Evolutionary conservation across 2,888 invertebrate species (phyloP).

Genomic region (Bellardia pandia): DNA sequence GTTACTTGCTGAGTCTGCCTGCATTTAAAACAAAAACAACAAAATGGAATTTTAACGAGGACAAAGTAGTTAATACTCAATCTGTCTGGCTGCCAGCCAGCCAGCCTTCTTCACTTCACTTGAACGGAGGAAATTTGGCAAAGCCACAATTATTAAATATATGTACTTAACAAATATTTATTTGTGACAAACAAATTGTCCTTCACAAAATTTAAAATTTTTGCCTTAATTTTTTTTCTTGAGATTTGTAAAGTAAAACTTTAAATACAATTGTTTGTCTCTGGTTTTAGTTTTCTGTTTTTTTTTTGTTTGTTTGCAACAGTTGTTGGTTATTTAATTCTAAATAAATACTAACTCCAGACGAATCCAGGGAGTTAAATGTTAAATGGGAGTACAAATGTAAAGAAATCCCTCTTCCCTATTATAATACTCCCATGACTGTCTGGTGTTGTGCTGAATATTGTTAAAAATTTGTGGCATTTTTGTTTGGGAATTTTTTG

Average conservation of each 20-base stretch:
- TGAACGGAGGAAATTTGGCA: constrained; percentile 17
- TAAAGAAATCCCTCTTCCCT: constrained; percentile 32
- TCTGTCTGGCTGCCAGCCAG: constrained; percentile 51
- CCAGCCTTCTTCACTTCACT: background rate
- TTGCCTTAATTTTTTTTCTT: background rate
- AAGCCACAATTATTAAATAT: constrained; percentile 50
- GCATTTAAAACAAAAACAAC: constrained; percentile 48
- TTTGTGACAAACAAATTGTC: constrained; percentile 9
- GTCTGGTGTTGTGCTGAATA: constrained; percentile 51
- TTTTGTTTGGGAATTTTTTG: constrained; percentile 20
- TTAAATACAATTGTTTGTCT: constrained; percentile 37
- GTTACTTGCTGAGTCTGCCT: constrained; percentile 63
- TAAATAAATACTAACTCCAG: constrained; percentile 25
- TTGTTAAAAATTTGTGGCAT: constrained; percentile 38
- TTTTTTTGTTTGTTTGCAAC: background rate
- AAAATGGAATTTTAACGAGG: constrained; percentile 57
- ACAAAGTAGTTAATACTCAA: constrained; percentile 63
- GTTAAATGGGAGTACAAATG: background rate
- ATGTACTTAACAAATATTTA: constrained; percentile 13
- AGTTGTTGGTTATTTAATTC: background rate
- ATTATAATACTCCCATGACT: constrained; percentile 52
- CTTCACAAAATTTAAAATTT: constrained; percentile 1
- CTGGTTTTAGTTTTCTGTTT: background rate
- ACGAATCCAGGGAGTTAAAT: background rate
- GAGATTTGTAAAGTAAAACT: background rate